These are phyloP conservation scores for Barbus barbus DNA, from an alignment of 2,113 vertebrate genomes.

Conservation along the genomic window DNA sequence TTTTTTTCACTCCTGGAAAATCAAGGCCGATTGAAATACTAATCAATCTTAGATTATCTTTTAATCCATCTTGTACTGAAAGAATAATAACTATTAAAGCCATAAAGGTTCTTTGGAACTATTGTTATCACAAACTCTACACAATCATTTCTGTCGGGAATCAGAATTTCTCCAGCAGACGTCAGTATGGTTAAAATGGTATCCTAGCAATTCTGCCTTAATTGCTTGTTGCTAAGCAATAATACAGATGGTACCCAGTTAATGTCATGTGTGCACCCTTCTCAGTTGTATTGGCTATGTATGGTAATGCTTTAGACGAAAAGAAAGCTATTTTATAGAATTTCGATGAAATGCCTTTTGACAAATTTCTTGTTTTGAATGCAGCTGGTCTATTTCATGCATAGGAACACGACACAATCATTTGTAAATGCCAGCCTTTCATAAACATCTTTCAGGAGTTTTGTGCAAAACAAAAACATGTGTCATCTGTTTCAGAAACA, in stretches of 20 bases:
- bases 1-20: too few species aligned
- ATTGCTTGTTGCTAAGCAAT: conserved; percentile 64
- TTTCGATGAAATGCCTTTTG: background rate
- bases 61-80: background rate
- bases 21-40: too few species aligned
- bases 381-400: background rate
- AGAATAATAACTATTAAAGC: background rate
- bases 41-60: background rate
- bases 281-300: conserved; percentile 43
- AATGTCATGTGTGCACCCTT: conserved; percentile 52
- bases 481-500: conserved; percentile 61
- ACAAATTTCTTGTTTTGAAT: background rate
- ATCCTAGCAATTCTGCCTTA: conserved; percentile 59
- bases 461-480: background rate
- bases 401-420: background rate
- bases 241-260: conserved; percentile 56
- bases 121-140: too few species aligned
- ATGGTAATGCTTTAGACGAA: conserved; percentile 15
- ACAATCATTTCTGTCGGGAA: conserved; percentile 32
- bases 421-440: background rate
- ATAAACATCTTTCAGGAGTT: conserved; percentile 10
- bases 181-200: conserved; percentile 47
- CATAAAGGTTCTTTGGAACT: background rate
- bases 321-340: background rate
- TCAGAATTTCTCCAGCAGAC: too few species aligned